These are phyloP conservation scores for Thalassarche chlororhynchos DNA, from an alignment of 2,113 vertebrate genomes.

Conservation along the genomic window DNA sequence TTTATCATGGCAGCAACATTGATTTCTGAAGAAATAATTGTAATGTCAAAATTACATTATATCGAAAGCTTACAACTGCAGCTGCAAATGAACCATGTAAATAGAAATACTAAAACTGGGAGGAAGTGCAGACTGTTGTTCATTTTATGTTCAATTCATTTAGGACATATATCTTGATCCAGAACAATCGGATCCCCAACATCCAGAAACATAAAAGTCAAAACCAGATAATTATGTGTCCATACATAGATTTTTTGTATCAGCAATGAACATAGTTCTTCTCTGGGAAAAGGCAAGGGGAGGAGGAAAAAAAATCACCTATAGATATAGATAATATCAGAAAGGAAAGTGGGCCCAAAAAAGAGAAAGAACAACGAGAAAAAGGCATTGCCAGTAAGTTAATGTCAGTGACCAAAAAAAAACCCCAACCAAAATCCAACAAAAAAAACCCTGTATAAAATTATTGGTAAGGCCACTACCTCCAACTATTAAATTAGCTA, in stretches of 20 bases:
- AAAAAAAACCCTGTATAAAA: accelerated
- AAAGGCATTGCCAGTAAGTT: not conserved
- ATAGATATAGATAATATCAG: not conserved
- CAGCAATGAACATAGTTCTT: not conserved
- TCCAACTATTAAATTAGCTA: not conserved
- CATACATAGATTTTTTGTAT: not conserved
- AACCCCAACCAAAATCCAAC: accelerated
- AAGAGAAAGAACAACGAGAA: not conserved
- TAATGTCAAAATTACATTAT: not conserved
- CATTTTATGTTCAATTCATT: not conserved
- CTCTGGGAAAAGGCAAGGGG: not conserved
- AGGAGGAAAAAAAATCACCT: not conserved
- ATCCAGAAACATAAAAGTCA: not conserved
- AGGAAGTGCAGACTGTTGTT: not conserved
- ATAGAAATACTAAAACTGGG: not conserved
- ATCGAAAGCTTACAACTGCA: not conserved
- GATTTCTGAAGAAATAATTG: not conserved
- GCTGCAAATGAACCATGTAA: not conserved
- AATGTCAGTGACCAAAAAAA: not conserved
- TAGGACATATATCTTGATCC: not conserved
- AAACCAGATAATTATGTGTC: not conserved
- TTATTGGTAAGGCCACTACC: not conserved
- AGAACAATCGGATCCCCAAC: not conserved
- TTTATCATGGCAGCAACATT: not conserved
- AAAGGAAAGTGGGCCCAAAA: not conserved